These are phyloP conservation scores for Caenorhabditis auriculariae DNA, from an alignment of 2,888 invertebrate species.

Conservation along the genomic window DNA sequence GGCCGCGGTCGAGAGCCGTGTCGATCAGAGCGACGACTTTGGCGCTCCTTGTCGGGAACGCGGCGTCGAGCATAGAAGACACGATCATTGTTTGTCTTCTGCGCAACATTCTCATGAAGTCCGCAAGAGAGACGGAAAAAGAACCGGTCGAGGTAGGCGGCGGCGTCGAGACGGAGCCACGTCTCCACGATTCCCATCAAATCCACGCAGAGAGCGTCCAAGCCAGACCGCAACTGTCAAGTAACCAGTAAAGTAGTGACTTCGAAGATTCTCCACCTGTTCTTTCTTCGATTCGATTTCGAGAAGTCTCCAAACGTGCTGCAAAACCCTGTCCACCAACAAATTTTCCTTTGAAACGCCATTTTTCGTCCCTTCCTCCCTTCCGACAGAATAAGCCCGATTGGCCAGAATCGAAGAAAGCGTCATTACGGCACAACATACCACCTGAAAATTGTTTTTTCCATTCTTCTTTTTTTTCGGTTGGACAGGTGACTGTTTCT, in stretches of 20 bases:
- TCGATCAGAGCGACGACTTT: conserved; percentile 25
- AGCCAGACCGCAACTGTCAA: conserved; percentile 34
- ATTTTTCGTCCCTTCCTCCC: conserved; percentile 20
- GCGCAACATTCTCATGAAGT: too few species aligned
- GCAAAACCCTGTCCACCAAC: conserved; percentile 45
- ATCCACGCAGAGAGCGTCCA: conserved; percentile 55
- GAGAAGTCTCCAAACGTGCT: conserved; percentile 46
- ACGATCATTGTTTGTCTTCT: too few species aligned
- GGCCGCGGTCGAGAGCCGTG: conserved; percentile 15
- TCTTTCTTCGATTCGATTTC: conserved; percentile 31
- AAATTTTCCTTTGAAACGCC: too few species aligned
- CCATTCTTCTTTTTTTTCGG: too few species aligned
- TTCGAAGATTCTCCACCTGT: conserved; percentile 7
- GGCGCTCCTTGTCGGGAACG: conserved; percentile 21
- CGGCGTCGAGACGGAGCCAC: conserved; percentile 43
- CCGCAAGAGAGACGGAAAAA: background rate
- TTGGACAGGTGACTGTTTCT: too few species aligned
- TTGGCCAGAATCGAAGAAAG: conserved; percentile 23
- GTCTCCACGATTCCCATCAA: conserved; percentile 51
- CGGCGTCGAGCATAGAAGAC: conserved; percentile 21
- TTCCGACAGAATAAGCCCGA: conserved; percentile 7
- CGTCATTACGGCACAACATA: conserved; percentile 27
- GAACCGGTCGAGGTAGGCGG: background rate
- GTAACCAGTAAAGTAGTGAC: background rate
- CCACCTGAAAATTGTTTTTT: conserved; percentile 5